Evolutionary conservation across 2,888 invertebrate species (phyloP).

Genomic region (Meiosimyza decipiens): DNA sequence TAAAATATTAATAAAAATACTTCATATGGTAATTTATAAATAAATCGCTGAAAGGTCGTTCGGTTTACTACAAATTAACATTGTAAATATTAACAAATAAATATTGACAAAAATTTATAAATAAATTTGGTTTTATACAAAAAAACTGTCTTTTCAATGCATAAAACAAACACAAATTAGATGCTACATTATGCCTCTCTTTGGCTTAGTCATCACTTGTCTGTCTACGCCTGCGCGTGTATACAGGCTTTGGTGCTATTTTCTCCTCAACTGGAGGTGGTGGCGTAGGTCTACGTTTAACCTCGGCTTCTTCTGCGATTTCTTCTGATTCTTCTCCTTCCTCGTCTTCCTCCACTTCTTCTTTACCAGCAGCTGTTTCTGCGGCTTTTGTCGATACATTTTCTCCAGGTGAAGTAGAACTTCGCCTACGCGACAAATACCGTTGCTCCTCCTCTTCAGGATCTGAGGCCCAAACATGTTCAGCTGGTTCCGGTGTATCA

Average conservation of each 20-base stretch:
- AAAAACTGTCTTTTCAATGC: constrained; percentile 27
- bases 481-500: constrained; percentile 55
- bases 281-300: constrained; percentile 44
- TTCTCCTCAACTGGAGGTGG: constrained; percentile 30
- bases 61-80: background rate
- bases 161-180: background rate
- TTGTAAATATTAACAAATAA: too few relatives aligned
- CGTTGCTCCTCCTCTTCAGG: constrained; percentile 56
- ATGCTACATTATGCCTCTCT: background rate
- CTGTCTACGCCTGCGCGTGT: constrained; percentile 43
- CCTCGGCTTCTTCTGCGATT: constrained; percentile 45
- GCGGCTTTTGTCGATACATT: constrained; percentile 18
- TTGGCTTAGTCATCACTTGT: constrained; percentile 42
- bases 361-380: background rate
- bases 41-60: background rate
- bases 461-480: constrained; percentile 68
- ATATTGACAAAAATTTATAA: background rate
- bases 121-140: background rate
- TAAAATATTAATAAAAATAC: background rate
- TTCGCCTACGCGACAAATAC: constrained; percentile 45
- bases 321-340: background rate
- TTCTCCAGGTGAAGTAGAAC: constrained; percentile 37
- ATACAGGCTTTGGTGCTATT: constrained; percentile 16
- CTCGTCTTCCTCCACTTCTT: constrained; percentile 25
- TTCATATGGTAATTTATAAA: background rate